Evolutionary conservation across 2,113 vertebrate species (phyloP), one percentile per base, ranked within the genome.

Genomic region (Rhegmatorhina hoffmannsi): DNA sequence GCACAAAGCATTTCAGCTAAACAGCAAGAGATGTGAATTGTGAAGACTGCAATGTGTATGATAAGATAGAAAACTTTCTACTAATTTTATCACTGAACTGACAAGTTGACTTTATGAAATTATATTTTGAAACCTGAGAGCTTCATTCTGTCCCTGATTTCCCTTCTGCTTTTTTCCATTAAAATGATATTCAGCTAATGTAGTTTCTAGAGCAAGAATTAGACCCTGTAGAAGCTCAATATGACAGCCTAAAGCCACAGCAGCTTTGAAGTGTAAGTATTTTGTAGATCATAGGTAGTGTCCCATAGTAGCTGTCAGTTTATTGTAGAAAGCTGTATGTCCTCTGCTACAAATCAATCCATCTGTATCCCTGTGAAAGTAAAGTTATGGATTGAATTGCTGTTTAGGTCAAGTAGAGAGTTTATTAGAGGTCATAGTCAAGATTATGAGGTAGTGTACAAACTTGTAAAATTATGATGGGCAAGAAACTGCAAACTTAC

Each of bases 1-100:
- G 38, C 68, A 78, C 28, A 49, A 69, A 92, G 17, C 26, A 68
- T 29, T 95, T 96, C 84, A 93, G 36, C 92, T 94, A 89, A 97
- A 43, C 16, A 64, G 76, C 46, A 24, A 55, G 38, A 76, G 25
- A 18, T 53, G 68, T 63, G 63, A 91, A 85, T 86, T 93, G 55
- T 33, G 63, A 92, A 87, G 75, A 82, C 26, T 74, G 34, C 29
- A 90, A 77, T 5, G 14, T 64, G 24, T 46, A 46, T 69, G 43
- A 79, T 89, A 75, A 89, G 56, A 69, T 58, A 94, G 25, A 94
- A 91, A 91, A 86, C 34, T 88, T 31, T 66, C 9, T 23, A 86
- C 67, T 62, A 58, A 78, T 92, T 97, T 86, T 93, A 94, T 33
- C 29, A 53, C 12, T n/a, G 44, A 64, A 83, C 58, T 85, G 34